phyloP scores from a whole-genome alignment of 2,888 invertebrate species.

The Drosophila atripex region DNA sequence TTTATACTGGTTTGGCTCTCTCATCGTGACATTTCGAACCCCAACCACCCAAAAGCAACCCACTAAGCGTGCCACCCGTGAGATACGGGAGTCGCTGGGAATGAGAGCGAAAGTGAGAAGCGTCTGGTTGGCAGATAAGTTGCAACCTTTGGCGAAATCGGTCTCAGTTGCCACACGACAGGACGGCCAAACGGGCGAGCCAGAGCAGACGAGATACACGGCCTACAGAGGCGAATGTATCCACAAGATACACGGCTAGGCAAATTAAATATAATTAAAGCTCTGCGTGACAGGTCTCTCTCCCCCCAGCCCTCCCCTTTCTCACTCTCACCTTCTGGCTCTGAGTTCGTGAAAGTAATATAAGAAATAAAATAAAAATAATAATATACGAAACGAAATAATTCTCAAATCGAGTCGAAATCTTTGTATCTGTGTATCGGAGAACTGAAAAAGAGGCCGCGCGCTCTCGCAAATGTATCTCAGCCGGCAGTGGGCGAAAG shows the following conservation, averaged over 20 bases:
- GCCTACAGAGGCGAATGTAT: conserved; percentile 31
- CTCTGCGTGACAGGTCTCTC: conserved; percentile 47
- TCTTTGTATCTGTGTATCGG: conserved; percentile 61
- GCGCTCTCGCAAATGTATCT: conserved; percentile 57
- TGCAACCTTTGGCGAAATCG: conserved; percentile 42
- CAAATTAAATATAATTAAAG: conserved; percentile 64
- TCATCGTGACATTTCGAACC: conserved; percentile 21
- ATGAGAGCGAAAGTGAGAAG: conserved; percentile 38
- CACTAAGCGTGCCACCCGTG: conserved; percentile 13
- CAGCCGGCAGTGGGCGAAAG: conserved; percentile 70
- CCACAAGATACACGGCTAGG: conserved; percentile 38
- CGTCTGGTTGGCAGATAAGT: conserved; percentile 28
- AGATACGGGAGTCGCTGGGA: conserved; percentile 21
- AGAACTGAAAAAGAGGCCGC: conserved; percentile 47
- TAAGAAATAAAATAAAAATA: conserved; percentile 8
- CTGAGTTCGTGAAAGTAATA: conserved; percentile 11
- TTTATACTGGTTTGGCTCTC: conserved; percentile 28
- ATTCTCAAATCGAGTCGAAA: conserved; percentile 57
- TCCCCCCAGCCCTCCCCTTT: conserved; percentile 3
- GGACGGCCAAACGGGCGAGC: conserved; percentile 65
- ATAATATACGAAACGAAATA: conserved; percentile 35
- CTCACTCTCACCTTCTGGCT: conserved; percentile 11
- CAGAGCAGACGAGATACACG: conserved; percentile 11
- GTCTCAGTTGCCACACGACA: conserved; percentile 72
- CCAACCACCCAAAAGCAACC: conserved; percentile 56